Conservation (phyloP, 1,140 invertebrate genomes). For the Pissodes strobi region DNA sequence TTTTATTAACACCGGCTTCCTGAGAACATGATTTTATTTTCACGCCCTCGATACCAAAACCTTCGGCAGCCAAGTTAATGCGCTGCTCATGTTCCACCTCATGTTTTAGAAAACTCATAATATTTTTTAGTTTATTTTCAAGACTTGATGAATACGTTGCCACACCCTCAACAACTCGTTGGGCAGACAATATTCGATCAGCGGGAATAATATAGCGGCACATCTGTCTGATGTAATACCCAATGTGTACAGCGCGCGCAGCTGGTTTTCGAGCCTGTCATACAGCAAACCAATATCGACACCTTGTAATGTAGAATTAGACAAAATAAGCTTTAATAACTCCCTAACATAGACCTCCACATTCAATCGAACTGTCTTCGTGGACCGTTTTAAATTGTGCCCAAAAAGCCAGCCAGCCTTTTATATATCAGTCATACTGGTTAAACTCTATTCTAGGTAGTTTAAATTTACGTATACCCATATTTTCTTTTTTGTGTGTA, state of each 20-base stretch:
- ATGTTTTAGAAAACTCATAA: constrained; percentile 9
- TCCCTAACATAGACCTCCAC: background rate
- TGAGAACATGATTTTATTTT: background rate
- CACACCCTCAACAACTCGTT: constrained; percentile 4
- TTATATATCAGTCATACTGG: constrained; percentile 50
- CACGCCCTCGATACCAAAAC: constrained; percentile 2
- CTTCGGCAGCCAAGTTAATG: constrained; percentile 4
- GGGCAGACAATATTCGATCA: constrained; percentile 15
- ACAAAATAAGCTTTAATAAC: constrained; percentile 46
- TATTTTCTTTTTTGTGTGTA: background rate
- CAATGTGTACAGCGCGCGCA: constrained; percentile 14
- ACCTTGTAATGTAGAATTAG: background rate
- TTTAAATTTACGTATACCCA: constrained; percentile 31
- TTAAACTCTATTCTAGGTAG: constrained; percentile 48
- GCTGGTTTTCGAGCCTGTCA: constrained; percentile 17
- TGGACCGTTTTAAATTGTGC: constrained; percentile 1
- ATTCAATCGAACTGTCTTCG: constrained; percentile 1
- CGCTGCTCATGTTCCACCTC: constrained; percentile 11
- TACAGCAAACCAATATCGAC: constrained; percentile 20
- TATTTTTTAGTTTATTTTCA: background rate
- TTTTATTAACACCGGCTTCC: too few species aligned
- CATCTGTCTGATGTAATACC: constrained; percentile 14
- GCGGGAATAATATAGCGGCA: constrained; percentile 11
- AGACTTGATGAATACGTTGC: constrained; percentile 1
- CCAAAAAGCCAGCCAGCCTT: constrained; percentile 54